Base-by-base conservation (phyloP, 2,797 vertebrate genomes). In the Hapalemur alaotrensis region DNA sequence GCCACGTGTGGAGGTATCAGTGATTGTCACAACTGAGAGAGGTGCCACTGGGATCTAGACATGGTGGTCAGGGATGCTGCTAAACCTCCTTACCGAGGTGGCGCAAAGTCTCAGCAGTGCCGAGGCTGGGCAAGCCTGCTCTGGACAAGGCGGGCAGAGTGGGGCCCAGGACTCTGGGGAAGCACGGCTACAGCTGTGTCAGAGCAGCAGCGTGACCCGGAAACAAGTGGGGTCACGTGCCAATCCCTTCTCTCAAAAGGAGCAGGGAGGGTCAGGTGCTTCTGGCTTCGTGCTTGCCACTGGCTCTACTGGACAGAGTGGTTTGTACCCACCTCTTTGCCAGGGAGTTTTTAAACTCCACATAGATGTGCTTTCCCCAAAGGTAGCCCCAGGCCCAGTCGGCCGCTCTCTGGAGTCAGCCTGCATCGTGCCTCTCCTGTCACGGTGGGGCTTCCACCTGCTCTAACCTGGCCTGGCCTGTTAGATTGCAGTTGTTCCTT, bases 301-400 rank as follows among this genome's bases (percentile, higher is more conserved):
- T 70, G 7, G 7, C 17, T 61, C 25, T 5, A 14, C 3, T 30
- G 14, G 23, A 61, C 7, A 38, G 4, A 65, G 78, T 6, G 35
- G 23, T 32, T 11, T 80, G 48, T 5, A 41, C 4, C 35, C 32
- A 22, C 12, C 38, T 7, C 46, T 43, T 38, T 9, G 41, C 18
- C 18, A 0, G 32, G 48, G 43, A 0, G 14, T 13, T 13, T 57
- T 38, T 25, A 52, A 76, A 70, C n/a, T 61, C 38, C 7, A 41
- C 0, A 0, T 1, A 7, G 35, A 69, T 0, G 22, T 4, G 13
- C 57, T 5, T 10, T 17, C 48, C 7, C 41, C 22, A 4, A 4
- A 32, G 65, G 81, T 38, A 30, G 52, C 30, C 4, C 46, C 30
- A 15, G 32, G 57, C 72, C 22, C 22, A 35, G n/a, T 35, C 28